Base-by-base conservation (phyloP, 2,797 vertebrate genomes). In the Molothrus ater region DNA sequence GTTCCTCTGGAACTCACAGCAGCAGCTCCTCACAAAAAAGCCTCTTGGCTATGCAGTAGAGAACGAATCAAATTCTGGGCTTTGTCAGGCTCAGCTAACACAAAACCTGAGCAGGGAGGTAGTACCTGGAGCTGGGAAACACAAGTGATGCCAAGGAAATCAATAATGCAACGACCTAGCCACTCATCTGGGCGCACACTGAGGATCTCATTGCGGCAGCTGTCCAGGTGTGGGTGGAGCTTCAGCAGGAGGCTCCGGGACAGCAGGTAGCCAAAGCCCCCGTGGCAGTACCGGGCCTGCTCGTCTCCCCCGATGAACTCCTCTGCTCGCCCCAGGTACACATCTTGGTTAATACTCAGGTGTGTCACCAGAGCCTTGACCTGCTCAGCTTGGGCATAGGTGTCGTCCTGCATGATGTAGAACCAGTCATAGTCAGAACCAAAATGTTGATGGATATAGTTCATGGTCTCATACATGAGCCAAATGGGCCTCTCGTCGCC, bases 381-480 rank as follows among this genome's bases (percentile, higher is more conserved):
- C 51, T 98, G 98, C 20, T 98, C 98, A 0, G 99, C 99, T 91
- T 99, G 99, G 64, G 98, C 98, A 50, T 99, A 99, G 0, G 99
- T 99, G 96, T 99, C 99, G 8, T 99, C 99, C 97, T 99, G 99
- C 81, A 99, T 98, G 75, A 99, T 70, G 93, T 99, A 98, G 98
- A 99, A 99, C 99, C 99, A 99, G 97, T 99, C 99, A 5, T 99
- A 99, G 95, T 99, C 98, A 1, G 98, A 98, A 64, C 98, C 98
- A 6, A 99, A 98, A 94, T 99, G 98, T 50, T 98, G 98, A 65
- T 99, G 98, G 57, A 99, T 98, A 80, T 99, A 98, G 34, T 98
- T 99, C 88, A 99, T 95, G 1, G 99, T 99, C 98, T 99, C 99
- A 1, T 99, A 99, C 99, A 99, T 99, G 63, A 99, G 98, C 99